Percentiles rank a stretch among this genome's conserved stretches.
phyloP scores from a whole-genome alignment of 2,113 vertebrate genomes.

The Hassar affinis region DNA sequence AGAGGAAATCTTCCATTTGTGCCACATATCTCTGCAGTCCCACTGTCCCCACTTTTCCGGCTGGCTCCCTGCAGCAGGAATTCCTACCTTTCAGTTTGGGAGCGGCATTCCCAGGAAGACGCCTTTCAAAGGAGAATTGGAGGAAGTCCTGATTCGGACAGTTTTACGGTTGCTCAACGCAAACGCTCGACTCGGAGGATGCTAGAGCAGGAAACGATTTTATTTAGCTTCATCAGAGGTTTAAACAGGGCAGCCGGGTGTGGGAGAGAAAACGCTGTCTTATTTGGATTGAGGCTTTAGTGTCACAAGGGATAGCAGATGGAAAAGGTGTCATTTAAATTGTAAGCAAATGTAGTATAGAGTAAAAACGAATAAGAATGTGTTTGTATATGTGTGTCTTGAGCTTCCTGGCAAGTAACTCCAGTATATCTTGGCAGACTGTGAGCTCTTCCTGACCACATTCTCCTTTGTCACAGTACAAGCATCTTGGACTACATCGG shows the following conservation, averaged over 20 bases:
- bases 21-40: conserved; percentile 49
- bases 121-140: conserved; percentile 86
- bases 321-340: conserved; percentile 24
- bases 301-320: neutral
- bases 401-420: conserved; percentile 59
- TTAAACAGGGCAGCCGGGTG: conserved; percentile 28
- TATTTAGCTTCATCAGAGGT: conserved; percentile 75
- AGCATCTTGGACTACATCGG: conserved; percentile 57
- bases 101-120: conserved; percentile 86
- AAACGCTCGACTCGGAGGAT: conserved; percentile 76
- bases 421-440: conserved; percentile 61
- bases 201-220: conserved; percentile 82
- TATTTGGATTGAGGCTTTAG: neutral
- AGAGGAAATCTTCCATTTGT: conserved; percentile 58
- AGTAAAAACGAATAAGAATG: neutral
- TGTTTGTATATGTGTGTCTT: conserved; percentile 32
- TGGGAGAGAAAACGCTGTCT: conserved; percentile 13
- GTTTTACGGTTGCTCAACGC: conserved; percentile 81
- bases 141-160: conserved; percentile 97
- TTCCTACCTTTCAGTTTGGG: conserved; percentile 79
- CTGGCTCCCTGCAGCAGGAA: conserved; percentile 86
- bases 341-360: conserved; percentile 20
- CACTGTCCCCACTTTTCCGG: conserved; percentile 64
- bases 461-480: conserved; percentile 70
- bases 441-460: conserved; percentile 61